Conservation (phyloP, 2,888 invertebrate genomes). For the Diplolepis rosae region DNA sequence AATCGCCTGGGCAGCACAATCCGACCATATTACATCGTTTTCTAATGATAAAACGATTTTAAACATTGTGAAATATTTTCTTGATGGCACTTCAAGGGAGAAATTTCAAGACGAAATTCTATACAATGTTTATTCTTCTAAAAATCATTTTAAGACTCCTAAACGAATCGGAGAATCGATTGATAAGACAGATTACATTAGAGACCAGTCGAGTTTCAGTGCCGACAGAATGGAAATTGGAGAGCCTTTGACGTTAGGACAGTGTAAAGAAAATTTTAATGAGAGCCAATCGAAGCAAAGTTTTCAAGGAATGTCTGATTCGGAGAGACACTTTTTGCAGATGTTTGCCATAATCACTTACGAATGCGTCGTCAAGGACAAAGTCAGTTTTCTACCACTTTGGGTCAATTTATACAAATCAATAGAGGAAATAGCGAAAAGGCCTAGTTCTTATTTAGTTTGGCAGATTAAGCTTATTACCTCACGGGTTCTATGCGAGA, state of each 20-base stretch:
- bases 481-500: slow-evolving; percentile 75
- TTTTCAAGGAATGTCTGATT: slow-evolving; percentile 48
- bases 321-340: slow-evolving; percentile 65
- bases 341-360: slow-evolving; percentile 78
- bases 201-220: slow-evolving; percentile 48
- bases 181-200: slow-evolving; percentile 51
- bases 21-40: slow-evolving; percentile 83
- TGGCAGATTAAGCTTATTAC: slow-evolving; percentile 86
- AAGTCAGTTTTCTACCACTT: slow-evolving; percentile 83
- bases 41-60: slow-evolving; percentile 83
- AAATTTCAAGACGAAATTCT: slow-evolving; percentile 47
- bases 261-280: slow-evolving; percentile 3
- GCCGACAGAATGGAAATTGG: slow-evolving; percentile 63
- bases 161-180: slow-evolving; percentile 50
- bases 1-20: slow-evolving; percentile 80
- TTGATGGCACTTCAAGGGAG: slow-evolving; percentile 67
- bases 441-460: slow-evolving; percentile 77
- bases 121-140: slow-evolving; percentile 42
- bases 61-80: slow-evolving; percentile 82
- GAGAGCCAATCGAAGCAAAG: slow-evolving; percentile 38
- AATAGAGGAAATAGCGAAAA: slow-evolving; percentile 75
- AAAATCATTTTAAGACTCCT: slow-evolving; percentile 51
- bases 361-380: slow-evolving; percentile 88
- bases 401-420: slow-evolving; percentile 80
- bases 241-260: slow-evolving; percentile 45